Evolutionary conservation across 2,888 invertebrate genomes (phyloP), one percentile per base, ranked within the genome.

Genomic region (Pristionchus entomophagus): DNA sequence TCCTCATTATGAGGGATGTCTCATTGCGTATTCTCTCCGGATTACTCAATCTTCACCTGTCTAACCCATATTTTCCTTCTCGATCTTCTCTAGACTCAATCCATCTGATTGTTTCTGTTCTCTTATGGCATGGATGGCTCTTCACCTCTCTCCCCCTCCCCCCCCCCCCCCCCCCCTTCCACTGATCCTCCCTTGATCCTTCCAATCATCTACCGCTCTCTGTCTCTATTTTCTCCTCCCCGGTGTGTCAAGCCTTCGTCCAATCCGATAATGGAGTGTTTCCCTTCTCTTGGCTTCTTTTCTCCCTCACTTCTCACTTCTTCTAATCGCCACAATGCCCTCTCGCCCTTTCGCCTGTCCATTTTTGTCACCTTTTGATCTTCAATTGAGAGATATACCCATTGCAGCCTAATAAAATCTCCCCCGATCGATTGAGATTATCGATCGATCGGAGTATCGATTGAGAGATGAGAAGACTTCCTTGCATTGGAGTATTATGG

Each of bases 221-320:
- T 69, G n/a, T 45, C 41, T 73, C 32, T 73, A 29, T 62, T 29
- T 32, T 62, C 62, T 62, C 62, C 62, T 26, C 32, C 29, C 17
- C 62, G 32, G n/a, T 26, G 56, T 56, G 32, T 62, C 69, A 69
- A 69, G 62, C 62, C 69, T 38, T n/a, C 38, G 22, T 69, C 41
- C 38, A 69, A 69, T 69, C 73, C 73, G 73, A 73, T 73, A 73
- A 73, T 73, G 73, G 73, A 41, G 73, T 73, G 41, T 73, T 45
- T 73, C 73, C n/a, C n/a, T 69, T 29, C 59, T 35, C 35, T 65
- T n/a, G 5, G 56, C 56, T 65, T 80, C 51, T 80, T 32, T 65
- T 80, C 78, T 80, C 78, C 49, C 35, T 80, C 78, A 35, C 51
- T 45, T 77, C 77, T 41, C 77, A 80, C 32, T 80, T 51, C 78